Conservation (phyloP, 2,888 invertebrate genomes). For the Chirona hameri region DNA sequence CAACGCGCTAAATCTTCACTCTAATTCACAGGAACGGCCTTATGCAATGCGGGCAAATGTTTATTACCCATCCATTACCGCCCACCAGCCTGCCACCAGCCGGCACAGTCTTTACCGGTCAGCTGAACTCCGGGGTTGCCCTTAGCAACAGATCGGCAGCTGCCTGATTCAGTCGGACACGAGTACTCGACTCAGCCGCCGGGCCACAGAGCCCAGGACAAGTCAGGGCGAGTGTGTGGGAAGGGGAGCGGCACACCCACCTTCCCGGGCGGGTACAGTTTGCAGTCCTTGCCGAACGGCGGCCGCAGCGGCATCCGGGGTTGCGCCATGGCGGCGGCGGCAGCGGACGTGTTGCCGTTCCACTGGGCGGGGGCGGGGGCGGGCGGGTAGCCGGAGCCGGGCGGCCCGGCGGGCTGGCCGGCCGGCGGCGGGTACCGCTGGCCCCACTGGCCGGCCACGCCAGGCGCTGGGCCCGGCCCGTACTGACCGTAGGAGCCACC, state of each 20-base stretch:
- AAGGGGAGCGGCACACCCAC: not conserved
- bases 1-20: too few relatives aligned
- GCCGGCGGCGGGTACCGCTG: not conserved
- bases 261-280: not conserved
- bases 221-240: too few relatives aligned
- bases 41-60: too few relatives aligned
- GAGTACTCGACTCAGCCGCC: not conserved
- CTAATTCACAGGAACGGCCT: too few relatives aligned
- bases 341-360: not conserved
- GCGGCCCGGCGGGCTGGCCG: not conserved
- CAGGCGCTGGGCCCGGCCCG: not conserved
- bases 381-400: not conserved
- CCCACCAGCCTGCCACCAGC: too few relatives aligned
- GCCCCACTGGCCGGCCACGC: not conserved
- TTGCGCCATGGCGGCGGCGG: not conserved
- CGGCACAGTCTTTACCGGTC: too few relatives aligned
- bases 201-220: too few relatives aligned
- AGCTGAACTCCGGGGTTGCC: too few relatives aligned
- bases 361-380: not conserved
- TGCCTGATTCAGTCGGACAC: too few relatives aligned
- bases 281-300: slow-evolving; percentile 3
- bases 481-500: slow-evolving; percentile 4
- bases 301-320: not conserved
- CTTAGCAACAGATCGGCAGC: too few relatives aligned
- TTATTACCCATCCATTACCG: too few relatives aligned